A percentile compares a stretch with the other conserved stretches of the same genome.
These are phyloP conservation scores for Babyrousa celebensis DNA, from an alignment of 2,797 vertebrate species.

Conservation along the genomic window DNA sequence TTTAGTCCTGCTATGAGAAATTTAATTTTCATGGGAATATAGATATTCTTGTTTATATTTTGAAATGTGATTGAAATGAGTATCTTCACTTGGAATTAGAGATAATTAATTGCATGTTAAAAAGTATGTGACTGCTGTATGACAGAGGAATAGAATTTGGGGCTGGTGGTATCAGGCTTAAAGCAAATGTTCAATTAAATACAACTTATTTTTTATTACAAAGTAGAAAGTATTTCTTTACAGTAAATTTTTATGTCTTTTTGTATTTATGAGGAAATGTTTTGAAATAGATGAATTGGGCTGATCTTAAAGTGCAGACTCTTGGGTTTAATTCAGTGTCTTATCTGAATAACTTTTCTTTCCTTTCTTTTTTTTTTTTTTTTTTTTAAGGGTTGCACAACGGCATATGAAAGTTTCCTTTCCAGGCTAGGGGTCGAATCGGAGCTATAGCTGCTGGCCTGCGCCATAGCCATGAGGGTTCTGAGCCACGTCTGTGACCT, in stretches of 20 bases:
- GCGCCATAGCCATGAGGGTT: too few species aligned
- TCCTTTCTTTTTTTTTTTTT: too few species aligned
- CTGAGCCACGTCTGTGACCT: too few species aligned
- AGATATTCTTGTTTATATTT: slow-evolving; percentile 65
- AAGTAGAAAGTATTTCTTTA: slow-evolving; percentile 18
- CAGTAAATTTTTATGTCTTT: slow-evolving; percentile 38
- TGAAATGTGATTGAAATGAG: slow-evolving; percentile 66
- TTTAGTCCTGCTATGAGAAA: slow-evolving; percentile 70
- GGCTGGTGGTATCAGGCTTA: slow-evolving; percentile 43
- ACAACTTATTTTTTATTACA: slow-evolving; percentile 49
- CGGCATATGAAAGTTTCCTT: too few species aligned
- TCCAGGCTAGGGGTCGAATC: too few species aligned
- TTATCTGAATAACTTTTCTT: slow-evolving; percentile 20
- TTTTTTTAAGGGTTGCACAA: too few species aligned
- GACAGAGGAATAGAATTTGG: slow-evolving; percentile 50
- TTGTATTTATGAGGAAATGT: slow-evolving; percentile 37
- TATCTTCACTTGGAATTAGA: slow-evolving; percentile 53
- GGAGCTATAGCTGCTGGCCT: too few species aligned
- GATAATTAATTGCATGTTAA: slow-evolving; percentile 72
- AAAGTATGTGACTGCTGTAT: slow-evolving; percentile 46
- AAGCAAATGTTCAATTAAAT: slow-evolving; percentile 54
- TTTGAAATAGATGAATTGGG: slow-evolving; percentile 63
- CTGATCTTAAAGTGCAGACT: background rate
- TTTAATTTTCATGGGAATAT: slow-evolving; percentile 72
- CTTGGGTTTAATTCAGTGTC: slow-evolving; percentile 8